phyloP scores from a whole-genome alignment of 2,113 vertebrate species.

The Scomber scombrus region DNA sequence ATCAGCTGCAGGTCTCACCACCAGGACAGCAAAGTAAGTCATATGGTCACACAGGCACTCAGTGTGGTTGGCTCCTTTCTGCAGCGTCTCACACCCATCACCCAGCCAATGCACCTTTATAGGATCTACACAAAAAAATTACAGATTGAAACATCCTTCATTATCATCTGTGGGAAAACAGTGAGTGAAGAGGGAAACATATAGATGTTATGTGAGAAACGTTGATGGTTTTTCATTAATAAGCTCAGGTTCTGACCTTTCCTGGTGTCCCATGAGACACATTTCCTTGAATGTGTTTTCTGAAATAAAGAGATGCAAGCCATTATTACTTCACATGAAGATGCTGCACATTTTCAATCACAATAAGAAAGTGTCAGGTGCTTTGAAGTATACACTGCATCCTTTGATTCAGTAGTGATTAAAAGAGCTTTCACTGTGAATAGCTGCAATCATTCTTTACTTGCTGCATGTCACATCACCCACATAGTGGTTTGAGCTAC shows the following conservation, averaged over 20 bases:
- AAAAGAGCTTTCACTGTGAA: background rate
- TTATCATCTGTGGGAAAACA: background rate
- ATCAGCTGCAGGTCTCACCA: constrained; percentile 74
- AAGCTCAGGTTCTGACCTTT: constrained; percentile 65
- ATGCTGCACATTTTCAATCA: background rate
- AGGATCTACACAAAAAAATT: constrained; percentile 68
- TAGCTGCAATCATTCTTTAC: background rate
- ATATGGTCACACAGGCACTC: constrained; percentile 84
- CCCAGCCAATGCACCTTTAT: constrained; percentile 70
- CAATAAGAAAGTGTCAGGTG: background rate
- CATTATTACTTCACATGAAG: background rate
- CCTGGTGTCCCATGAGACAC: constrained; percentile 84
- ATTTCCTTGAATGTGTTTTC: constrained; percentile 64
- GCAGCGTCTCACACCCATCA: constrained; percentile 72
- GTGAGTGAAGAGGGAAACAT: no score
- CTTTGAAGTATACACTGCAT: background rate
- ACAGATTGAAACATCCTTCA: background rate
- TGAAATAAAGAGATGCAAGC: constrained; percentile 47
- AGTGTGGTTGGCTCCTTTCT: constrained; percentile 45
- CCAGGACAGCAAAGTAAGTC: constrained; percentile 85
- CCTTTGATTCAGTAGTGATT: background rate
- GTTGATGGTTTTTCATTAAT: no score
- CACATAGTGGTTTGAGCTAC: no score
- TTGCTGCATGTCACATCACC: background rate
- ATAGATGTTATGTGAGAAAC: no score